phyloP scores from a whole-genome alignment of 2,113 vertebrate species.

The Entosphenus tridentatus region DNA sequence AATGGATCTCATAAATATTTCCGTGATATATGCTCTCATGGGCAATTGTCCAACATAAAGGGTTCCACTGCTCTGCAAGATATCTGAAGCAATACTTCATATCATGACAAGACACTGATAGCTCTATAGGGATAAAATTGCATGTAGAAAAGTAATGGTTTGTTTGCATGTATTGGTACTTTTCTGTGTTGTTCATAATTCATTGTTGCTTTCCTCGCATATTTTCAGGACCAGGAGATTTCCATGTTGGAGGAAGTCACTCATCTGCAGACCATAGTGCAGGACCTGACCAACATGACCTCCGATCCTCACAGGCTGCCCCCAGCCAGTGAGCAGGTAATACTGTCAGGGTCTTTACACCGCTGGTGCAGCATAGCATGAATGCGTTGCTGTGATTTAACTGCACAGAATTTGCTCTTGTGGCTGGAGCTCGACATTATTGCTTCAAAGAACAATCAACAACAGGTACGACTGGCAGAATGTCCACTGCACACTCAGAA shows the following conservation, averaged over 20 bases:
- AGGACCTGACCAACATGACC: constrained; percentile 31
- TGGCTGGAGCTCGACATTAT: too few relatives aligned
- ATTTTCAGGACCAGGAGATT: constrained; percentile 35
- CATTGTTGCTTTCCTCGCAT: neutral
- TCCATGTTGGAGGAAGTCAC: constrained; percentile 45
- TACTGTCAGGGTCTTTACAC: neutral
- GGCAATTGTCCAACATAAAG: neutral
- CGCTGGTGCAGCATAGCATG: too few relatives aligned
- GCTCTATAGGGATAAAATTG: neutral
- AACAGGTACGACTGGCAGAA: too few relatives aligned
- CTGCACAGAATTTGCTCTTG: too few relatives aligned
- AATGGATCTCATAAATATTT: neutral
- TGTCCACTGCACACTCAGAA: too few relatives aligned
- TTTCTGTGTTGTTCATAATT: neutral
- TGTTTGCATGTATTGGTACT: neutral
- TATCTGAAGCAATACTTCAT: neutral
- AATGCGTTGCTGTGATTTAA: too few relatives aligned
- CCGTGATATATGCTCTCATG: neutral
- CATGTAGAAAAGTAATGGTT: neutral
- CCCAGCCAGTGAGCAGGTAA: constrained; percentile 38
- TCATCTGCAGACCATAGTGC: constrained; percentile 42
- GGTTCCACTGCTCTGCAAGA: neutral
- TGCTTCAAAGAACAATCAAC: too few relatives aligned
- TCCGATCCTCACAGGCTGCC: constrained; percentile 33
- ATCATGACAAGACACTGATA: neutral